These are phyloP conservation scores for Stichodactyla helianthus DNA, from an alignment of 64 coral and sea anemone genomes.

Conservation along the genomic window DNA sequence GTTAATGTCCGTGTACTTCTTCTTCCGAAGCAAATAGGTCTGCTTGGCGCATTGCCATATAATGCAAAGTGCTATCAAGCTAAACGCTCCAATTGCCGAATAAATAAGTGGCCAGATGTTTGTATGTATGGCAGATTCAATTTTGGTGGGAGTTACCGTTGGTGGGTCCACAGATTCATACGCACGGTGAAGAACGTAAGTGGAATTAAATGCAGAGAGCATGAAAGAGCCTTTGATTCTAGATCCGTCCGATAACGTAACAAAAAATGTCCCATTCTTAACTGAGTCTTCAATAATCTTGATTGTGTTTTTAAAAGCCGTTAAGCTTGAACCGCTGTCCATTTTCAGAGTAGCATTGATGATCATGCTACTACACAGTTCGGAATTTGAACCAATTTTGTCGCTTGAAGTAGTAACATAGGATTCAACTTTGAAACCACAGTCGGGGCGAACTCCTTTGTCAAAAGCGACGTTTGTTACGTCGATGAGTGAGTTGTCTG, in stretches of 20 bases:
- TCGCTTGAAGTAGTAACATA: not conserved
- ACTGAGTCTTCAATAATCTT: not conserved
- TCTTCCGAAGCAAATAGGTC: conserved; percentile 52
- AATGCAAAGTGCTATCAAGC: not conserved
- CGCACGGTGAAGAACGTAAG: conserved; percentile 32
- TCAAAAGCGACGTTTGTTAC: not conserved
- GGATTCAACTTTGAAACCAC: conserved; percentile 37
- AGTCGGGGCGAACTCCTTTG: conserved; percentile 47
- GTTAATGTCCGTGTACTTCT: conserved; percentile 81
- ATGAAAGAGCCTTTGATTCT: conserved; percentile 23
- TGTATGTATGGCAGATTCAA: conserved; percentile 7
- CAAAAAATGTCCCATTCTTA: not conserved
- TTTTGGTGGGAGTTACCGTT: not conserved
- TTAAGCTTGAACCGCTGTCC: not conserved
- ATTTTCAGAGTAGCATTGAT: not conserved
- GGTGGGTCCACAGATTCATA: not conserved
- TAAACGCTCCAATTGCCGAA: conserved; percentile 23
- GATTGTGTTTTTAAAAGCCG: not conserved
- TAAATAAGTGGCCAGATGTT: conserved; percentile 61
- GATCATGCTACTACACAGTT: not conserved
- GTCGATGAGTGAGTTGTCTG: not conserved
- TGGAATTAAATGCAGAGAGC: conserved; percentile 21
- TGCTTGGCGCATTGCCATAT: conserved; percentile 63
- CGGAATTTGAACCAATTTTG: not conserved
- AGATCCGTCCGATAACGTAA: conserved; percentile 43